Evolutionary conservation across 1,140 invertebrate species (phyloP), one percentile per base, ranked within the genome.

Genomic region (Trinorchestia longiramus): DNA sequence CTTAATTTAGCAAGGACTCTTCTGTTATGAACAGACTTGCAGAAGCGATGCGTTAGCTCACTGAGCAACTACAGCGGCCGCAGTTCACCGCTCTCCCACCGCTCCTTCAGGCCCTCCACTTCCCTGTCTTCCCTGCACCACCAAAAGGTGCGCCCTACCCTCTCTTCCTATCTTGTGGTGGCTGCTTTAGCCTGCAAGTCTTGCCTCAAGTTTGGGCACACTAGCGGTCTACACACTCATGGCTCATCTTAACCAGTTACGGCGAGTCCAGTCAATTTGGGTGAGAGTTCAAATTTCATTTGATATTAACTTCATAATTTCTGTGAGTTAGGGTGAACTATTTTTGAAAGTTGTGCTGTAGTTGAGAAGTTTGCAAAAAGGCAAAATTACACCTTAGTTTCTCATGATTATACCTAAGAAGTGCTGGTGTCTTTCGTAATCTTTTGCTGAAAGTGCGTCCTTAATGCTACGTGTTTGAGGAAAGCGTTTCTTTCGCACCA

Each of bases 21-120:
- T 53, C 8, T 53, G 47, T 53, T 87, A 36, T 43, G 90, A 41
- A 42, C 90, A 92, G 90, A 43, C 23, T 6, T 92, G 90, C 90
- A 40, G 4, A 8, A 42, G 19, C 90, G 90, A 36, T 92, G 90
- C 90, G 42, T 19, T 42, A 92, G 90, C 90, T 40, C 90, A 8
- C 90, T 43, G 43, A 42, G 90, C 90, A 42, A 44, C 90, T 92
- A 92, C 90, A 92, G 90, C 90, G 90, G 90, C 41, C 23, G 90
- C 8, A 92, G 90, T 42, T 43, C 90, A 11, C 90, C 90, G 41
- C 23, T 43, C 17, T 92, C 90, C 90, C 90, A 43, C 90, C n/a
- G 90, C n/a, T 23, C 41, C 8, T 3, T 23, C 8, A 40, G 90
- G 11, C 42, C 90, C 6, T 8, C 90, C 4, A 43, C 43, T 40